Evolutionary conservation across 1,140 invertebrate genomes (phyloP).

Genomic region (Euglossa dilemma): DNA sequence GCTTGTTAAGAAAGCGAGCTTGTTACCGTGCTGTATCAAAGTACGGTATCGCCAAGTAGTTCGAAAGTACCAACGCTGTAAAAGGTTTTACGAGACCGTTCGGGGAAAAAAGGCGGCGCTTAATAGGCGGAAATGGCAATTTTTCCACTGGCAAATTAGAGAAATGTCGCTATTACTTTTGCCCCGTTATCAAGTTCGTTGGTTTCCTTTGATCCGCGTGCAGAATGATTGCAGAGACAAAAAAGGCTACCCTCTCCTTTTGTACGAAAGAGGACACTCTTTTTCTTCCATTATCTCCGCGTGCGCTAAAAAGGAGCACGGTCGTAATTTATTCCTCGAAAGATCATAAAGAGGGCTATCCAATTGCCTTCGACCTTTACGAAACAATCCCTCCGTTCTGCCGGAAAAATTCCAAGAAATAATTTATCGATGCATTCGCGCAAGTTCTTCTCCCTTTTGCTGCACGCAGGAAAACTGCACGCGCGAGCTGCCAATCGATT

Average conservation of each 20-base stretch:
- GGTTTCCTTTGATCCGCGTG: not conserved
- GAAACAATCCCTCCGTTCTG: not conserved
- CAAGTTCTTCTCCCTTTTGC: too few species aligned
- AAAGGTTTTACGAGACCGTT: not conserved
- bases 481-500: conserved; percentile 1
- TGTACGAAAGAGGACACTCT: not conserved
- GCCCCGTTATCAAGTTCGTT: not conserved
- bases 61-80: not conserved
- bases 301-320: not conserved
- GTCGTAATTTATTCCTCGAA: not conserved
- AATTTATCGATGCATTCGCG: not conserved
- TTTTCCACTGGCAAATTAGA: not conserved
- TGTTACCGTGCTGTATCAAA: not conserved
- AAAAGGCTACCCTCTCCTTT: too few species aligned
- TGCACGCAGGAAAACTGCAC: conserved; percentile 5
- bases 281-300: too few species aligned
- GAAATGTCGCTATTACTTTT: not conserved
- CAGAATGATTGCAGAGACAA: not conserved
- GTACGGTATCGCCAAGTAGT: not conserved
- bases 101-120: not conserved
- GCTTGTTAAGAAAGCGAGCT: conserved; percentile 18
- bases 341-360: not conserved
- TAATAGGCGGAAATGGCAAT: not conserved
- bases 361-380: not conserved
- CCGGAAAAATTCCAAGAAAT: not conserved